These are phyloP conservation scores for Indicator maculatus DNA, from an alignment of 2,113 vertebrate genomes.

Conservation along the genomic window DNA sequence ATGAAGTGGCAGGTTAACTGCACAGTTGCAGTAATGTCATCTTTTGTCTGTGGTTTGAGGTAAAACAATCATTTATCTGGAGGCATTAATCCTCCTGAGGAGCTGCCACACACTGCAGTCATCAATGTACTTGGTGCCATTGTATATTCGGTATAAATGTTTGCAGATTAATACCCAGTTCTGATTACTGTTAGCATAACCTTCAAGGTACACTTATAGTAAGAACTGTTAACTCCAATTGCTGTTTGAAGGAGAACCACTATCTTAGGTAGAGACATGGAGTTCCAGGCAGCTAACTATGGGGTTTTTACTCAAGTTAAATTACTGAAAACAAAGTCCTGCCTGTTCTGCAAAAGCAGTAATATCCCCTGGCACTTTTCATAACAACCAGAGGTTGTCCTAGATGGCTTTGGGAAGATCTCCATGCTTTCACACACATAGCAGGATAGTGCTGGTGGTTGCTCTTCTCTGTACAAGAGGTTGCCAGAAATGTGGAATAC, in stretches of 20 bases:
- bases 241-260: not conserved
- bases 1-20: not conserved
- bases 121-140: not conserved
- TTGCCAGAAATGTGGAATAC: not conserved
- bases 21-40: not conserved
- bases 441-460: not conserved
- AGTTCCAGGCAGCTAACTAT: not conserved
- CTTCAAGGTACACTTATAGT: not conserved
- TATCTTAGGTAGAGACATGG: not conserved
- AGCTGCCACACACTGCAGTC: not conserved
- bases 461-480: not conserved
- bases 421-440: not conserved
- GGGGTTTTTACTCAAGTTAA: not conserved
- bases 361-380: not conserved
- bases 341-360: not conserved
- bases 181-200: conserved; percentile 42
- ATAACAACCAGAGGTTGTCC: not conserved
- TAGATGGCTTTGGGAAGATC: not conserved
- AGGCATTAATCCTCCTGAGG: not conserved
- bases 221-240: not conserved
- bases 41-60: not conserved
- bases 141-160: conserved; percentile 14
- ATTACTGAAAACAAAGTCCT: not conserved
- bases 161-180: conserved; percentile 27
- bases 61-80: not conserved